phyloP scores from a whole-genome alignment of 2,888 invertebrate species.

The Epinotia nisella region DNA sequence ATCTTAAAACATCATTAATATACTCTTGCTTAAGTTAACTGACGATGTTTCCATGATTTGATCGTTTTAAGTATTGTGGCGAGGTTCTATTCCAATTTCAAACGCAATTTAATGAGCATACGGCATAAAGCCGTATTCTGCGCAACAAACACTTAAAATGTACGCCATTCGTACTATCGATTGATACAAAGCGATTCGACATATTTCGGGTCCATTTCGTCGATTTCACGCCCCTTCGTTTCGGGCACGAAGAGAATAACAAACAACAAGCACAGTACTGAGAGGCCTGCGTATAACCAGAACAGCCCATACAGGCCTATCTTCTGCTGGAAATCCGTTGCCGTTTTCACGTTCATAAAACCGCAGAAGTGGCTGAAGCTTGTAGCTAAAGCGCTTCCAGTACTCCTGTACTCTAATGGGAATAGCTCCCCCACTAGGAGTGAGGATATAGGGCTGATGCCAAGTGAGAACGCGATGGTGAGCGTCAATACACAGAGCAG shows the following conservation, averaged over 20 bases:
- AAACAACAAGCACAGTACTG: constrained; percentile 91
- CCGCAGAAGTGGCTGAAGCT: constrained; percentile 94
- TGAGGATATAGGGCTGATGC: constrained; percentile 90
- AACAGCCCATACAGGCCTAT: constrained; percentile 93
- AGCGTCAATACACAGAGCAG: constrained; percentile 92
- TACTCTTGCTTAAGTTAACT: not conserved
- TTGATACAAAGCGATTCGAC: constrained; percentile 84
- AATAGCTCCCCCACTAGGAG: constrained; percentile 89
- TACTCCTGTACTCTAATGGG: constrained; percentile 88
- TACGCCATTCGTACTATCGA: constrained; percentile 66
- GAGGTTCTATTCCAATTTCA: not conserved
- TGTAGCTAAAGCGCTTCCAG: constrained; percentile 89
- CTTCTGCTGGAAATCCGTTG: constrained; percentile 90
- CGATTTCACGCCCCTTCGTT: constrained; percentile 94
- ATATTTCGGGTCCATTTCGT: constrained; percentile 92
- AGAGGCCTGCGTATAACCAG: constrained; percentile 93
- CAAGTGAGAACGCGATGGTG: constrained; percentile 92
- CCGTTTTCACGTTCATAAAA: constrained; percentile 93
- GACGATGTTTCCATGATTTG: not conserved
- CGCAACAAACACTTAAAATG: constrained; percentile 6
- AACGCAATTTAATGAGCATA: not conserved
- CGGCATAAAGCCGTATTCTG: constrained; percentile 15
- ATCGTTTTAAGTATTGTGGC: constrained; percentile 6
- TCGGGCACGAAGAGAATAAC: constrained; percentile 94
- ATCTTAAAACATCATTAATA: not conserved